A percentile compares a stretch with the other conserved stretches of the same genome.
Evolutionary conservation across 2,797 vertebrate species (phyloP).

Genomic region (Enteromius afrohamiltoni): DNA sequence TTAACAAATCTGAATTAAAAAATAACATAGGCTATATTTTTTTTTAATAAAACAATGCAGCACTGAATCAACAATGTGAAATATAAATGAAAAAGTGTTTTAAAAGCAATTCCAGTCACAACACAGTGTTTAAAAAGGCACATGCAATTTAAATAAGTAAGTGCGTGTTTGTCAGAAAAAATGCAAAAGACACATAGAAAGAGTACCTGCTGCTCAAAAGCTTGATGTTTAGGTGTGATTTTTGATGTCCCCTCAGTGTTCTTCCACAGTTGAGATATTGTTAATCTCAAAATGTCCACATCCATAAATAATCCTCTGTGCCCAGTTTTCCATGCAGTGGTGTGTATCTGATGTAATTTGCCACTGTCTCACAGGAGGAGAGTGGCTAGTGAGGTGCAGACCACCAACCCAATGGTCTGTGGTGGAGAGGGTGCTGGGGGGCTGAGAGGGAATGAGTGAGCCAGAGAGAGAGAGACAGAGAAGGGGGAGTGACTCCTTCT

Average conservation of each 20-base stretch:
- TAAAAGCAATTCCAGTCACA: background rate
- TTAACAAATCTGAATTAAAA: background rate
- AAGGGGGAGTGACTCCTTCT: constrained; percentile 19
- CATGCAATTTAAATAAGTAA: background rate
- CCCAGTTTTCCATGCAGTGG: constrained; percentile 17
- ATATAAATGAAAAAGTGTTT: constrained; percentile 9
- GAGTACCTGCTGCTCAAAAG: constrained; percentile 47
- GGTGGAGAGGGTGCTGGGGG: background rate
- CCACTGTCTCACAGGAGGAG: constrained; percentile 38
- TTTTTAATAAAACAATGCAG: background rate
- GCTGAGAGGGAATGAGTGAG: constrained; percentile 5
- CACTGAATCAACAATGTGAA: background rate
- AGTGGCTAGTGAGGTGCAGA: constrained; percentile 26
- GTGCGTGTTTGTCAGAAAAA: constrained; percentile 9
- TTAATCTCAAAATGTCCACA: constrained; percentile 27
- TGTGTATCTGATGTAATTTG: constrained; percentile 36
- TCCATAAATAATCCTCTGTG: constrained; percentile 37
- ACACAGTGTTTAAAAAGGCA: background rate
- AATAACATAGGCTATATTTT: background rate
- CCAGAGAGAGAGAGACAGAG: constrained; percentile 29
- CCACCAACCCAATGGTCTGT: constrained; percentile 47
- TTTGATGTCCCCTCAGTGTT: constrained; percentile 33
- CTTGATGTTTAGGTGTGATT: constrained; percentile 13
- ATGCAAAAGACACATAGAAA: background rate
- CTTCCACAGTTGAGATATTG: constrained; percentile 32